Percentiles rank a stretch among this genome's conserved stretches.
These are phyloP conservation scores for Tetraneura akinire DNA, from an alignment of 1,140 invertebrate genomes.

Conservation along the genomic window DNA sequence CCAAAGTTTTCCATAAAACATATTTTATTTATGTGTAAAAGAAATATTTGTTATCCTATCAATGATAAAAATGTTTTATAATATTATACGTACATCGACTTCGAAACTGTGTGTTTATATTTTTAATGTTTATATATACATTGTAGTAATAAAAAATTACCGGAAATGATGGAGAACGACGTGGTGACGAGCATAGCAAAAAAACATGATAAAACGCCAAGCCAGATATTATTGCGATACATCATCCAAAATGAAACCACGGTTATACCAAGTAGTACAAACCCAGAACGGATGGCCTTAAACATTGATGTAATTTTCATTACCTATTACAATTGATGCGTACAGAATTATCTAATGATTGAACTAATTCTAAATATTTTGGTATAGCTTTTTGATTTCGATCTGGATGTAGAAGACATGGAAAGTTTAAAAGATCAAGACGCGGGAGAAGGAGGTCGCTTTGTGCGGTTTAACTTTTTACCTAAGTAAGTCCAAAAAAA, in stretches of 20 bases:
- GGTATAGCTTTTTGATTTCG: conserved; percentile 64
- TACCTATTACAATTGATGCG: too few species aligned
- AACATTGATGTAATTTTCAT: conserved; percentile 62
- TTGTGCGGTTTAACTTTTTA: conserved; percentile 61
- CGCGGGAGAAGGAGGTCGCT: conserved; percentile 62
- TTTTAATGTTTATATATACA: too few species aligned
- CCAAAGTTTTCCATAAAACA: too few species aligned
- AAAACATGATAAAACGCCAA: conserved; percentile 64
- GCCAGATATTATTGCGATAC: conserved; percentile 67
- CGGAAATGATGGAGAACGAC: conserved; percentile 58
- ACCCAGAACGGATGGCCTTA: conserved; percentile 62
- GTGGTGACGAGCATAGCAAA: conserved; percentile 60
- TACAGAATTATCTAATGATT: background rate
- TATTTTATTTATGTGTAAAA: too few species aligned
- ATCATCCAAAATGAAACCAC: conserved; percentile 63
- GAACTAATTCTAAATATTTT: background rate
- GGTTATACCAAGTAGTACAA: conserved; percentile 69
- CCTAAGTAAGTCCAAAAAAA: background rate
- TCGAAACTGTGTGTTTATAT: too few species aligned
- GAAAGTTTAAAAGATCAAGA: conserved; percentile 62
- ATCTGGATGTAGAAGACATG: conserved; percentile 62
- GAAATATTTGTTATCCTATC: too few species aligned
- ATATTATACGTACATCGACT: too few species aligned
- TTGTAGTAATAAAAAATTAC: conserved; percentile 58
- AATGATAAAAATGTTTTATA: too few species aligned